phyloP scores from a whole-genome alignment of 2,888 invertebrate species.

The Apotomis capreana region DNA sequence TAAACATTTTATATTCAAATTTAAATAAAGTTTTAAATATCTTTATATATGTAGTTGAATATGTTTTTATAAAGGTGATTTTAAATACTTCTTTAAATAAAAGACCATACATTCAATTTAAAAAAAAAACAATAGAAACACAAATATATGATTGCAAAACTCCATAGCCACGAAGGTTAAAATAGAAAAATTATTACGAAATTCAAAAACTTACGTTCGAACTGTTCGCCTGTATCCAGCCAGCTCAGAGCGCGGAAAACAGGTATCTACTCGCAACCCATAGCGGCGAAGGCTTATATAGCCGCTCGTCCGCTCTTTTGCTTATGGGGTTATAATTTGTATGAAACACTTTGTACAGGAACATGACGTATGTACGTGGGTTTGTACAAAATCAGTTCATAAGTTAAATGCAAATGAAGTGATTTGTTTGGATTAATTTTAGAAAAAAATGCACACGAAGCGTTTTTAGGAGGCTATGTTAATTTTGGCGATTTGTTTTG shows the following conservation, averaged over 20 bases:
- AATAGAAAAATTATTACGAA: slow-evolving; percentile 7
- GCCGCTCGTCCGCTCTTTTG: slow-evolving; percentile 13
- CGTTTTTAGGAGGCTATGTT: no score
- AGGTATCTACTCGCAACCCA: slow-evolving; percentile 51
- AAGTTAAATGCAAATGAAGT: background rate
- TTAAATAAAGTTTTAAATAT: no score
- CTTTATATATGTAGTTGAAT: no score
- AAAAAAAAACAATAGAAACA: background rate
- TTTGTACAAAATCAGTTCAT: background rate
- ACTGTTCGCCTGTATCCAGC: slow-evolving; percentile 42
- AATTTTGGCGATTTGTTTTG: no score
- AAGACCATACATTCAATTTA: background rate
- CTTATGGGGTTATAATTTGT: slow-evolving; percentile 14
- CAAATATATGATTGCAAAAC: background rate
- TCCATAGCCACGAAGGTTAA: background rate
- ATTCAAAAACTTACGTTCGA: slow-evolving; percentile 40
- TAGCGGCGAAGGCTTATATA: slow-evolving; percentile 48
- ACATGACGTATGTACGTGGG: slow-evolving; percentile 13
- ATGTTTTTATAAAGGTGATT: no score
- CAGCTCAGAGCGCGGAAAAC: slow-evolving; percentile 48
- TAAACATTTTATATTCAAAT: no score
- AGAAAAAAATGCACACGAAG: no score
- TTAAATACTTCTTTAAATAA: background rate
- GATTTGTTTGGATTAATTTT: background rate
- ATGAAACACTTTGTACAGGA: slow-evolving; percentile 12